Evolutionary conservation across 2,888 invertebrate species (phyloP), one percentile per base, ranked within the genome.

Genomic region (Eueremaeus valkanovi): DNA sequence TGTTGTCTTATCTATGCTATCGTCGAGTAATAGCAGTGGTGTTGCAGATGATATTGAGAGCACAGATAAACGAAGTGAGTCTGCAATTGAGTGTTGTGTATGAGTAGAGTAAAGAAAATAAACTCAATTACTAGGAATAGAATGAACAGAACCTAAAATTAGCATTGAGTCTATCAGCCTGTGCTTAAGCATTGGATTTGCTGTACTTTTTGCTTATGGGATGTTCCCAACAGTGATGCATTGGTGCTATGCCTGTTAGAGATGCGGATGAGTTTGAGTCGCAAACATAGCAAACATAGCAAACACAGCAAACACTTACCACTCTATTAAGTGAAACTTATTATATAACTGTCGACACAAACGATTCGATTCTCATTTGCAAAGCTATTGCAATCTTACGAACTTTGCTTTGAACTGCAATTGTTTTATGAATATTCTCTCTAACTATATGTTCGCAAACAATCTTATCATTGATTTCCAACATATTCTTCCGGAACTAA

Each of bases 61-160:
- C 63, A 63, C 63, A 29, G 9, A 63, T n/a, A n/a, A n/a, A n/a
- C n/a, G 36, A 36, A 55, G 55, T 21, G 55, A 55, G 33, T 36
- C 33, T n/a, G 63, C 36, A 63, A 18, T 36, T 36, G 33, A 63
- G 36, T 36, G 18, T 21, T 63, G 18, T 18, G 33, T 63, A 36
- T 36, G 31, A 63, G 63, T 63, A 8, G 63, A 33, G 33, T n/a
- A 63, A 63, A 63, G 63, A 36, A 63, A 63, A 63, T 63, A 63
- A 63, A 63, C 63, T 24, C 9, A 45, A 63, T 33, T 63, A 63
- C 63, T 63, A 8, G 63, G 63, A 63, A 63, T 61, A 61, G 61
- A 63, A 8, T 3, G 63, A 31, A 63, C 5, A 1, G 24, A 11
- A 33, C 21, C 63, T 63, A 63, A 29, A 63, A 31, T 63, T 63